Evolutionary conservation across 1,140 invertebrate genomes (phyloP), one percentile per base, ranked within the genome.

Genomic region (Coenobita brevimanus): DNA sequence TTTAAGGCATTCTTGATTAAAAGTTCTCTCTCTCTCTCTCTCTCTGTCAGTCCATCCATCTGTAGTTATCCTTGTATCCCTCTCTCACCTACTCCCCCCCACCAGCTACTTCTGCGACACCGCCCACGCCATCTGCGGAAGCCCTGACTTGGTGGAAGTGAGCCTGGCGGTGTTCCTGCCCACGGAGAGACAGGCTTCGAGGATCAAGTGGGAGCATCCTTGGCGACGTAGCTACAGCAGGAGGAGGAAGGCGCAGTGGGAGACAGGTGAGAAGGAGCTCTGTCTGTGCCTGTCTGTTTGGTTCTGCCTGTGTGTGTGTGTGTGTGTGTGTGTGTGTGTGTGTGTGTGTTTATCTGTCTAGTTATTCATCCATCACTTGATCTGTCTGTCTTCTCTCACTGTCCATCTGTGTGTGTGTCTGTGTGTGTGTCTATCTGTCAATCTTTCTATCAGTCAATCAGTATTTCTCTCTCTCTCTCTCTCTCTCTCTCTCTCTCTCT

Each of bases 141-240:
- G 96, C 93, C 98, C 98, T 3, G 98, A 99, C 92, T 96, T 95
- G 92, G 93, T 99, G 54, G 98, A 99, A 92, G 98, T 97, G 6
- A 99, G 97, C 80, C 97, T 99, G 91, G 98, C 98, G 30, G 97
- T 98, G 1, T 99, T 99, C 92, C 93, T 99, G 75, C 98, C 99
- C 0, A 94, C 95, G 82, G 95, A 95, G 82, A 54, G 62, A 33
- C 46, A 67, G 71, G 79, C 60, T 96, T 96, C 27, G 94, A 96
- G 71, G 94, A 98, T 98, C 93, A 96, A 97, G 69, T 98, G 98
- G 97, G 94, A 97, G 87, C 98, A 99, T 94, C 98, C 98, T 0
- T 99, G 98, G 97, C 94, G 97, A 91, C 94, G 98, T 88, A 98
- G 97, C 15, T 99, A 99, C 93, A 98, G 99, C 92, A 99, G 99